Conservation (phyloP, 2,888 invertebrate species). For the Acrobasis suavella region DNA sequence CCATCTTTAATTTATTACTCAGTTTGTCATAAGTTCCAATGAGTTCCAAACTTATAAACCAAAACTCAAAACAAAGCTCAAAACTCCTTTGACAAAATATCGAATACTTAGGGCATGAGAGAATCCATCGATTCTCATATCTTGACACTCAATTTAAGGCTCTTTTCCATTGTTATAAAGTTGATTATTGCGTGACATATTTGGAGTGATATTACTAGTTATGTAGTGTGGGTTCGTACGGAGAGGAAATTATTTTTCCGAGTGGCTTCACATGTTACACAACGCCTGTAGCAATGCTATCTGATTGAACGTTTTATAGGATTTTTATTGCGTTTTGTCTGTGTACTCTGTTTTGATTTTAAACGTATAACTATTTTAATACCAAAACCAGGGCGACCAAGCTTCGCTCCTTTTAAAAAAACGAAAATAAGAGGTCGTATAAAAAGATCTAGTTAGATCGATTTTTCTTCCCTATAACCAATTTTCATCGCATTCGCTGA, state of each 20-base stretch:
- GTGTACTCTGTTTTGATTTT: conserved; percentile 13
- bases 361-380: background rate
- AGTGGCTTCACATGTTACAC: conserved; percentile 43
- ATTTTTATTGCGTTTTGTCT: conserved; percentile 28
- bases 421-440: too few relatives aligned
- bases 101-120: conserved; percentile 2
- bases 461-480: too few relatives aligned
- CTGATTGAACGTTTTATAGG: conserved; percentile 41
- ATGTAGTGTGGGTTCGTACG: conserved; percentile 22
- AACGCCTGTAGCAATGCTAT: conserved; percentile 39
- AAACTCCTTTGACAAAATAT: conserved; percentile 22
- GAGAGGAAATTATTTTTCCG: conserved; percentile 56
- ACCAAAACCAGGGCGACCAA: too few relatives aligned
- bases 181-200: background rate
- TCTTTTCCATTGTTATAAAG: background rate
- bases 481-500: too few relatives aligned
- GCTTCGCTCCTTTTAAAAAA: too few relatives aligned
- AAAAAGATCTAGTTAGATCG: too few relatives aligned
- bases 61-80: conserved; percentile 15
- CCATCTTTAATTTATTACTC: background rate
- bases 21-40: conserved; percentile 14
- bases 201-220: conserved; percentile 3
- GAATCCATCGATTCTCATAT: conserved; percentile 5
- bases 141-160: background rate
- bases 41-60: conserved; percentile 12